Base-by-base conservation (phyloP, 1,140 invertebrate species). In the Portunus trituberculatus region DNA sequence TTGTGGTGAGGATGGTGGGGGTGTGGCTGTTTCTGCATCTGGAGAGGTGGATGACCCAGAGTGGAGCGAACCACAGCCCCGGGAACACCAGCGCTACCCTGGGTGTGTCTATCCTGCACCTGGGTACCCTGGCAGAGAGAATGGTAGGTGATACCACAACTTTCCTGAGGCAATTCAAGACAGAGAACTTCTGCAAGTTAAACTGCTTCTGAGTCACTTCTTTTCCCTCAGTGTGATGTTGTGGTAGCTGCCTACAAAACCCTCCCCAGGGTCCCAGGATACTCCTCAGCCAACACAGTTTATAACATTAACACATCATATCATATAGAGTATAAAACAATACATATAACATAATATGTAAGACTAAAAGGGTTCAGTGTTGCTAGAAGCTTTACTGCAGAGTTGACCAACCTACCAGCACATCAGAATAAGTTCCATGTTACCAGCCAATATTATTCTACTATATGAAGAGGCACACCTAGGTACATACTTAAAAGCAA, bases 111-210 rank as follows among this genome's bases (percentile, higher is more conserved):
- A 95, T 88, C 87, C 59, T 46, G 91, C 92, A 93, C 86, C 95
- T 76, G 82, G 92, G 76, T 89, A 90, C 59, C 95, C 95, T 93
- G 92, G 95, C 82, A 91, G 95, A 93, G 95, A 95, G 92, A 95
- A 95, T 90, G 92, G 95, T 82, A 95, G 92, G 95, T 93, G 95
- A 93, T 93, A 95, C 95, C 95, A 95, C 95, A 95, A 95, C 95
- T 84, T 86, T 83, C 39, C 59, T 92, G 45, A 91, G 39, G 46
- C 48, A 76, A 95, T 45, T 90, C 32, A 76, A 48, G 83, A 82
- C 25, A 76, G 87, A 90, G 88, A 90, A 90, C 31, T 52, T 67
- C 29, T 59, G 76, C 59, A 90, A 90, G 67, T 94, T 76, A 28
- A 83, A 39, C 45, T 88, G 29, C 16, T 90, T 92, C 76, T 95